These are phyloP conservation scores for Loriculus beryllinus DNA, from an alignment of 2,797 vertebrate species.

Conservation along the genomic window DNA sequence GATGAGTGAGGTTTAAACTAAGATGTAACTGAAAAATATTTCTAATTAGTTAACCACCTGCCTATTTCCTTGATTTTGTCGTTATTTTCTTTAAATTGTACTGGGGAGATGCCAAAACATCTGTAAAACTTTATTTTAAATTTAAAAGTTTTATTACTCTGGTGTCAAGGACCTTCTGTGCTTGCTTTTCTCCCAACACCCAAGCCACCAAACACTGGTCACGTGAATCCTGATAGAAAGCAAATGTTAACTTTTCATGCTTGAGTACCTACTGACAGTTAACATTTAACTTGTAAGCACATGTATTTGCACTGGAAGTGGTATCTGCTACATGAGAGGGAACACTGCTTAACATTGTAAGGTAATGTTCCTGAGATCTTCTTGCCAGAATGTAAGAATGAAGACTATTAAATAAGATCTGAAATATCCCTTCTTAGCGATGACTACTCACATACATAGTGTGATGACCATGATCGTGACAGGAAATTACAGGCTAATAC, in stretches of 20 bases:
- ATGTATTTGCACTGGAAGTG: conserved; percentile 50
- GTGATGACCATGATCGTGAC: conserved; percentile 6
- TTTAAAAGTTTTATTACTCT: conserved; percentile 40
- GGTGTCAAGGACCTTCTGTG: conserved; percentile 32
- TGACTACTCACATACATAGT: not conserved
- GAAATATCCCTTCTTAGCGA: not conserved
- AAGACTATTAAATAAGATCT: not conserved
- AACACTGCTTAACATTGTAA: conserved; percentile 23
- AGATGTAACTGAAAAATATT: not conserved
- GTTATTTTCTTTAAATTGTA: conserved; percentile 14
- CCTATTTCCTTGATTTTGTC: conserved; percentile 24
- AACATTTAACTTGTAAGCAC: conserved; percentile 50
- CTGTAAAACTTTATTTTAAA: conserved; percentile 50
- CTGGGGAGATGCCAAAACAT: conserved; percentile 29
- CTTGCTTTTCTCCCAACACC: conserved; percentile 37
- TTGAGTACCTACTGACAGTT: conserved; percentile 67
- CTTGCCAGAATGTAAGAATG: conserved; percentile 15
- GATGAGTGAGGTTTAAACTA: not conserved
- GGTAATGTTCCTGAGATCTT: conserved; percentile 31
- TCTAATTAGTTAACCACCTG: conserved; percentile 37
- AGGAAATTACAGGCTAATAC: conserved; percentile 1
- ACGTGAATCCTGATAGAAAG: conserved; percentile 58
- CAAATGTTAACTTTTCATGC: conserved; percentile 67
- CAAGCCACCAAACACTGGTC: conserved; percentile 38
- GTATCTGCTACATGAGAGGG: conserved; percentile 15